Evolutionary conservation across 2,113 vertebrate species (phyloP).

Genomic region (Calyptommatus sinebrachiatus): DNA sequence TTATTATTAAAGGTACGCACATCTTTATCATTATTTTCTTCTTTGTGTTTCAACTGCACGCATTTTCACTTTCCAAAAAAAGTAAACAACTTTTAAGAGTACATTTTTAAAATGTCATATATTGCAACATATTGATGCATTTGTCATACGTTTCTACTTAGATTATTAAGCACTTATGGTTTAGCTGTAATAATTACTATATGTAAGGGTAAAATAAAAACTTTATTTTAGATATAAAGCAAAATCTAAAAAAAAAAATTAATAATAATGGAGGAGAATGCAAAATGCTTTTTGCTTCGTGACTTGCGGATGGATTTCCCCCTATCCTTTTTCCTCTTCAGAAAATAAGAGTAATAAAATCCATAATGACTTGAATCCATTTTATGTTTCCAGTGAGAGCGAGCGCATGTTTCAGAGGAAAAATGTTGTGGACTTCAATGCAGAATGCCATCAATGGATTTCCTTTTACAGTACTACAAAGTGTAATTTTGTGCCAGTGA

Average conservation of each 20-base stretch:
- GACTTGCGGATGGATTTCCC: conserved; percentile 61
- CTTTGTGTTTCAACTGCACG: conserved; percentile 76
- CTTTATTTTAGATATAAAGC: conserved; percentile 94
- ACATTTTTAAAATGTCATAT: conserved; percentile 85
- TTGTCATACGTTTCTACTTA: conserved; percentile 93
- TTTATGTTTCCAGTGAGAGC: conserved; percentile 58
- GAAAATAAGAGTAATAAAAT: conserved; percentile 65
- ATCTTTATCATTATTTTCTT: conserved; percentile 18
- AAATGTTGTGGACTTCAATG: conserved; percentile 79
- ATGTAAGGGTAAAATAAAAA: conserved; percentile 86
- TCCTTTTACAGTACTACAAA: conserved; percentile 82
- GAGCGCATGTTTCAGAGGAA: conserved; percentile 85
- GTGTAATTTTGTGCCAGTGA: conserved; percentile 97
- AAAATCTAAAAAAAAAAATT: conserved; percentile 57
- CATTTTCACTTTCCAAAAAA: conserved; percentile 79
- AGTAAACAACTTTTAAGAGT: conserved; percentile 63
- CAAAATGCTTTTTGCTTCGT: conserved; percentile 62
- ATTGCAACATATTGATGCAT: conserved; percentile 92
- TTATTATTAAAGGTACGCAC: too few species aligned
- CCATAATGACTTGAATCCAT: conserved; percentile 67
- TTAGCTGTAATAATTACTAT: conserved; percentile 85
- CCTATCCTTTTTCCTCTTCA: conserved; percentile 64
- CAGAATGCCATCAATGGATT: conserved; percentile 79
- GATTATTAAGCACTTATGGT: conserved; percentile 90
- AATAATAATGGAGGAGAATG: conserved; percentile 32